These are phyloP conservation scores for Heliocidaris erythrogramma DNA, from an alignment of 35 echinoderm and acorn worm genomes.

Conservation along the genomic window DNA sequence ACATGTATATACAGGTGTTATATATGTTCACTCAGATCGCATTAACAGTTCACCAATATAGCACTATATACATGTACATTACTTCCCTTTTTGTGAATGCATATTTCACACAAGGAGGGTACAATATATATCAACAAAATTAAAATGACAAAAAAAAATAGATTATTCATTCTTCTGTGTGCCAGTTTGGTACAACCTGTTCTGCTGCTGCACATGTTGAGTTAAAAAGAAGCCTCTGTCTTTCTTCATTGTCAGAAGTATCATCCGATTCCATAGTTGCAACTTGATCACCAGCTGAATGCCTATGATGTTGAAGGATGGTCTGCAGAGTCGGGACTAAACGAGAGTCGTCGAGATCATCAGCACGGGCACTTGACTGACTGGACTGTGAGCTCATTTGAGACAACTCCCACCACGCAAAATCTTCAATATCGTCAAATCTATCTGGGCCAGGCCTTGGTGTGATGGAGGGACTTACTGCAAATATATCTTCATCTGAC, in stretches of 20 bases:
- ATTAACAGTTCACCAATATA: too few species aligned
- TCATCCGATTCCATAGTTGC: background rate
- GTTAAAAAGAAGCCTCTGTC: background rate
- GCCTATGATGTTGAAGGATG: background rate
- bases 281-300: background rate
- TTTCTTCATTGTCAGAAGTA: background rate
- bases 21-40: too few species aligned
- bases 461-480: background rate
- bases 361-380: background rate
- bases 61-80: too few species aligned
- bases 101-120: too few species aligned
- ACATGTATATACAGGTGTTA: too few species aligned
- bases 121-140: too few species aligned
- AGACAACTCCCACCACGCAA: conserved; percentile 6
- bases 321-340: conserved; percentile 4
- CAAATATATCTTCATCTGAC: background rate
- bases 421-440: background rate
- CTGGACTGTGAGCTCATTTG: conserved; percentile 8
- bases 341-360: conserved; percentile 4
- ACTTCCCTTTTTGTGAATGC: too few species aligned
- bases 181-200: conserved; percentile 32
- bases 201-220: conserved; percentile 29
- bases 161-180: conserved; percentile 13
- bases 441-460: background rate
- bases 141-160: background rate